Evolutionary conservation across 2,113 vertebrate genomes (phyloP).

Genomic region (Leptodactylus fuscus): DNA sequence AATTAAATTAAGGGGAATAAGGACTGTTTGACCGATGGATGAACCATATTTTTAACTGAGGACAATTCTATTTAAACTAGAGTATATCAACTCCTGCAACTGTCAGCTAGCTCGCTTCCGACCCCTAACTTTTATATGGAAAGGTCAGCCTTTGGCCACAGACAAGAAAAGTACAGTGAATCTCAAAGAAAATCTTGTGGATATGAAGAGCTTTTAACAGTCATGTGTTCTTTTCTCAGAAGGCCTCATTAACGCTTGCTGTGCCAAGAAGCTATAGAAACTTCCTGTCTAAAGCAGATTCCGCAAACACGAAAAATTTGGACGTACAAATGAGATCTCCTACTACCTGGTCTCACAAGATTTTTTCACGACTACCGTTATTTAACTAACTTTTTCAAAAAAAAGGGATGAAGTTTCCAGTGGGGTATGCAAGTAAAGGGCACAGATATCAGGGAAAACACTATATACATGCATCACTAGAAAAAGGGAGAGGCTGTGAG

Average conservation of each 20-base stretch:
- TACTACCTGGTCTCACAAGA: background rate
- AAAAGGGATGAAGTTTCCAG: too few species aligned
- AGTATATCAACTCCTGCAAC: constrained; percentile 82
- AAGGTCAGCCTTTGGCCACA: constrained; percentile 79
- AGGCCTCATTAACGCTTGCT: constrained; percentile 38
- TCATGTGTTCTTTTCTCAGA: constrained; percentile 52
- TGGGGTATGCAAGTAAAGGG: too few species aligned
- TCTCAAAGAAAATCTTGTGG: constrained; percentile 40
- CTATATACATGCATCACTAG: too few species aligned
- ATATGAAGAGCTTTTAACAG: constrained; percentile 42
- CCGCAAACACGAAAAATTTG: too few species aligned
- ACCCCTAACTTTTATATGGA: constrained; percentile 77
- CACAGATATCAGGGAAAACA: too few species aligned
- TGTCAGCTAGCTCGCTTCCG: constrained; percentile 81
- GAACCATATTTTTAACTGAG: constrained; percentile 92
- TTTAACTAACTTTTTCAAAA: too few species aligned
- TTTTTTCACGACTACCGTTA: too few species aligned
- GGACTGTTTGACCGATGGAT: constrained; percentile 89
- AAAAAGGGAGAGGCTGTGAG: too few species aligned
- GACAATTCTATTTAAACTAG: constrained; percentile 84
- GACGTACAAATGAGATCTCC: background rate
- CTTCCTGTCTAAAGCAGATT: background rate
- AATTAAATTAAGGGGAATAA: constrained; percentile 99
- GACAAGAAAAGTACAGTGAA: constrained; percentile 68
- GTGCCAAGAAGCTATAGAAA: background rate